Conservation (phyloP, 2,888 invertebrate species). For the Drosophila recens region DNA sequence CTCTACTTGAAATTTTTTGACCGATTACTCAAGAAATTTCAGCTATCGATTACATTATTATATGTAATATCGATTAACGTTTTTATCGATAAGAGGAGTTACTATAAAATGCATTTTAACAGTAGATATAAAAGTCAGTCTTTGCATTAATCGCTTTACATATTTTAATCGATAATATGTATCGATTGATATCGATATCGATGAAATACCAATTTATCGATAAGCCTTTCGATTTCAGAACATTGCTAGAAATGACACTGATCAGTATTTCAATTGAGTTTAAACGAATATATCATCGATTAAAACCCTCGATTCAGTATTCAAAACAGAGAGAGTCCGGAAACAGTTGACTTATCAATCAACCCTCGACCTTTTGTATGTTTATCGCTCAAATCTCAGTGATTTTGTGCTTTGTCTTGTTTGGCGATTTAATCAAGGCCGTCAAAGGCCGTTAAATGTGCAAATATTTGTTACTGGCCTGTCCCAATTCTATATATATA, state of each 20-base stretch:
- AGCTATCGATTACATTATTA: not conserved
- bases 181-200: no score
- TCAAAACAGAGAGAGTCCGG: not conserved
- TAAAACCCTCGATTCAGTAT: not conserved
- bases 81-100: not conserved
- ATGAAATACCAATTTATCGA: not conserved
- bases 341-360: not conserved
- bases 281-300: not conserved
- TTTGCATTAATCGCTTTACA: no score
- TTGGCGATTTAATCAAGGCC: constrained; percentile 69
- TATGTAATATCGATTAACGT: not conserved
- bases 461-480: constrained; percentile 59
- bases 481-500: constrained; percentile 17
- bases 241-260: no score
- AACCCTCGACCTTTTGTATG: constrained; percentile 24
- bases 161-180: no score
- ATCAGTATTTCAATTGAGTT: not conserved
- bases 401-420: constrained; percentile 41
- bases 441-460: constrained; percentile 59
- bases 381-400: constrained; percentile 47
- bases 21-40: not conserved
- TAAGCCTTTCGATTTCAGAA: not conserved
- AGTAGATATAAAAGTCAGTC: no score
- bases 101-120: not conserved
- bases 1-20: not conserved